Conservation (phyloP, 2,113 vertebrate genomes). For the Poicephalus gulielmi region DNA sequence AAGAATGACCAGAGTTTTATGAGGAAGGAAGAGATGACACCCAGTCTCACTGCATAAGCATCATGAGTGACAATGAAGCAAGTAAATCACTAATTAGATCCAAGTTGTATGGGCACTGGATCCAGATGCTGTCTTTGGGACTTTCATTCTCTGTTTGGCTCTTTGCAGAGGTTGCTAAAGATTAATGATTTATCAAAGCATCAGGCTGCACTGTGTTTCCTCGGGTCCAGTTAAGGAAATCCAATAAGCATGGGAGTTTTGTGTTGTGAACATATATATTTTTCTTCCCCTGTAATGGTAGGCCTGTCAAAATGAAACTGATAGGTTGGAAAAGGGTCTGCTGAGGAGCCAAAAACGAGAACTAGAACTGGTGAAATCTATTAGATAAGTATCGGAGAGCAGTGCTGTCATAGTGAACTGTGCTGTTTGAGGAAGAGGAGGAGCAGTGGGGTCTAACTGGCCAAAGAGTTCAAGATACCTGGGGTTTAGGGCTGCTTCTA, state of each 20-base stretch:
- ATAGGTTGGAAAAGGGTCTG: not conserved
- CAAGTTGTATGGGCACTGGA: not conserved
- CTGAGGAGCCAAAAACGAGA: not conserved
- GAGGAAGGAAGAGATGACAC: not conserved
- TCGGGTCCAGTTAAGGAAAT: not conserved
- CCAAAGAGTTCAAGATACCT: not conserved
- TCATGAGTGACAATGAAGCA: not conserved
- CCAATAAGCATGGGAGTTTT: not conserved
- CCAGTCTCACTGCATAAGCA: not conserved
- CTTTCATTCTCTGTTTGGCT: not conserved
- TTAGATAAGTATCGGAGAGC: not conserved
- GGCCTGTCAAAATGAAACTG: not conserved
- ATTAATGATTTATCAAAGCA: constrained; percentile 3
- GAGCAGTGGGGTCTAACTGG: not conserved
- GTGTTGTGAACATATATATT: not conserved
- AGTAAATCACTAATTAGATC: not conserved
- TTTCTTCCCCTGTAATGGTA: not conserved
- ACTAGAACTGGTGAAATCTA: not conserved
- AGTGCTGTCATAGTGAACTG: not conserved
- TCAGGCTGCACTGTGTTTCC: not conserved
- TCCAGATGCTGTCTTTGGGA: not conserved
- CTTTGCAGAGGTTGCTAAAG: not conserved
- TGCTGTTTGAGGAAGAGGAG: not conserved
- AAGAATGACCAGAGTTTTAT: not conserved
- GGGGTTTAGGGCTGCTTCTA: not conserved